Base-by-base conservation (phyloP, 2,797 vertebrate genomes). In the Taeniopygia guttata region DNA sequence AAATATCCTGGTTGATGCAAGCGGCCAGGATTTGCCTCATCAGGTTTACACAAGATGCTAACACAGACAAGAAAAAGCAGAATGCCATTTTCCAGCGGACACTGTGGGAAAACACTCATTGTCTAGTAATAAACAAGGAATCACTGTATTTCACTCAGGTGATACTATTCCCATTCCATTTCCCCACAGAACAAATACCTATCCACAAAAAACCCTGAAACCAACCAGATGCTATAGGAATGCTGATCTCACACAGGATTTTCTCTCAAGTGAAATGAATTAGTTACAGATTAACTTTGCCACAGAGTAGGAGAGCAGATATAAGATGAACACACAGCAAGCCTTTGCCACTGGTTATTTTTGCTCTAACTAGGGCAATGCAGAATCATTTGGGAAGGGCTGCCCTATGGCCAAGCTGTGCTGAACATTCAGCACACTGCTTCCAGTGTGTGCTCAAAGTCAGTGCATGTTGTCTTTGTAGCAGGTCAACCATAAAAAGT, bases 11-110 rank as follows among this genome's bases (percentile, higher is more conserved):
- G 59, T 12, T 91, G 70, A 69, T 84, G 51, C 59, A 92, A 90
- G 54, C 60, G 79, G 29, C 17, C 45, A 19, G 34, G 11, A 18
- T 69, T 90, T 94, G 73, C 73, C 55, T 68, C 82, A 62, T 30
- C 21, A 52, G 21, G 55, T 89, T 91, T 86, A 81, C 66, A 63
- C 45, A 86, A 91, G 69, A 89, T 51, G 66, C 46, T 73, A 84
- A 69, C 11, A n/a, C 0, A 8, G 63, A 66, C 73, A 91, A 81
- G 59, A 17, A 91, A 56, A 75, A 88, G 42, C 25, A 22, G 46
- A 91, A 70, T 42, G 27, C 26, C 45, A 14, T 58, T 80, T 79
- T 75, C 20, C 10, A 55, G 52, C 25, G 23, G 26, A 59, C 46
- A 55, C 7, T 1, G 2, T n/a, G 21, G 26, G 84, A 72, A 48